Percentiles rank a stretch among this genome's conserved stretches.
phyloP scores from a whole-genome alignment of 2,113 vertebrate species.

The Seriola dumerili region DNA sequence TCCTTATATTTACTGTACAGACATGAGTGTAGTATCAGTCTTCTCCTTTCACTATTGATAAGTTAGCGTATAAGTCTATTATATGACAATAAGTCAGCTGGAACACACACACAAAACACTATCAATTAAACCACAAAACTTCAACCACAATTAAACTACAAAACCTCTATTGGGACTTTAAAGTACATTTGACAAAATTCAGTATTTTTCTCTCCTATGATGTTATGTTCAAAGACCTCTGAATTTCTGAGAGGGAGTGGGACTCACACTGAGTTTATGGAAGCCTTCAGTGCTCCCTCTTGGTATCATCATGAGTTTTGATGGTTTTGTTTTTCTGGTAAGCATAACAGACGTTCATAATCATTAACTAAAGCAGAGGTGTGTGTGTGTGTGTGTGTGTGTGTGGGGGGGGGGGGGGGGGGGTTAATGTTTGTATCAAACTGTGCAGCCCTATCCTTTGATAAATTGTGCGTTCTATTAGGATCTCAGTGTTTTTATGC shows the following conservation, averaged over 20 bases:
- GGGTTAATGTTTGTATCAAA: neutral
- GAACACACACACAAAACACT: neutral
- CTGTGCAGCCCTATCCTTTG: constrained; percentile 15
- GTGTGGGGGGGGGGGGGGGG: neutral
- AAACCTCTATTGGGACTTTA: neutral
- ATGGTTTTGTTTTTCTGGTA: constrained; percentile 6
- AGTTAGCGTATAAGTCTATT: too few relatives aligned
- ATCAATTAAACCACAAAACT: neutral
- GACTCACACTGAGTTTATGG: neutral
- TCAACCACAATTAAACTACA: too few relatives aligned
- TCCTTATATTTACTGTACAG: too few relatives aligned
- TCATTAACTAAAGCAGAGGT: constrained; percentile 1
- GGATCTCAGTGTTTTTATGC: constrained; percentile 23
- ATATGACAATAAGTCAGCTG: too few relatives aligned
- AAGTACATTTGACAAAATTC: too few relatives aligned
- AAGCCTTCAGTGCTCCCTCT: neutral
- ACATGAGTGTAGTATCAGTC: too few relatives aligned
- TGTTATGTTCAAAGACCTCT: too few relatives aligned
- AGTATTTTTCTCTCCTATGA: too few relatives aligned
- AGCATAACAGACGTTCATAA: neutral
- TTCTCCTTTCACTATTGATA: too few relatives aligned
- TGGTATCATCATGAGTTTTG: neutral
- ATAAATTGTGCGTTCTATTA: neutral
- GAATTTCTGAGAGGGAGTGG: too few relatives aligned
- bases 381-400: neutral